Conservation (phyloP, 1,140 invertebrate genomes). For the Subanguina moxae region DNA sequence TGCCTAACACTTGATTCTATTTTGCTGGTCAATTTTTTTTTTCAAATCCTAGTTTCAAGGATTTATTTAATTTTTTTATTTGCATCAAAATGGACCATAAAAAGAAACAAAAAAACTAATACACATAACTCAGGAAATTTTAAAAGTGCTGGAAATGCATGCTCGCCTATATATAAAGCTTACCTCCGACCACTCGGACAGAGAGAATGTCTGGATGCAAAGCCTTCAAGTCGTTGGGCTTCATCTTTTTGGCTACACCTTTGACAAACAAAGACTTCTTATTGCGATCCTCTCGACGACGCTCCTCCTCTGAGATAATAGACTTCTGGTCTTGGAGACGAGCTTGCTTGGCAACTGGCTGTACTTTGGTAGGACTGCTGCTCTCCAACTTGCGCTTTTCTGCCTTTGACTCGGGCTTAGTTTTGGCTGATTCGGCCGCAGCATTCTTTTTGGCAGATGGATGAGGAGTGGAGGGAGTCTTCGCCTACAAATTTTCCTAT, state of each 20-base stretch:
- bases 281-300: slow-evolving; percentile 18
- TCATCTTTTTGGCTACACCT: slow-evolving; percentile 13
- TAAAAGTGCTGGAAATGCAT: no score
- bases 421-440: slow-evolving; percentile 4
- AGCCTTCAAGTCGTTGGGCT: slow-evolving; percentile 11
- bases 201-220: slow-evolving; percentile 17
- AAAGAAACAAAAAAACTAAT: no score
- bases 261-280: slow-evolving; percentile 19
- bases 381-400: background rate
- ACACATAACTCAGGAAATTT: no score
- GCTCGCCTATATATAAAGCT: no score
- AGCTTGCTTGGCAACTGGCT: slow-evolving; percentile 11
- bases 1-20: no score
- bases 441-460: slow-evolving; percentile 13
- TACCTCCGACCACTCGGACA: slow-evolving; percentile 2
- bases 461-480: slow-evolving; percentile 19
- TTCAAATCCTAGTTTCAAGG: no score
- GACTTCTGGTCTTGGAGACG: slow-evolving; percentile 8
- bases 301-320: slow-evolving; percentile 11
- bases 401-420: slow-evolving; percentile 5
- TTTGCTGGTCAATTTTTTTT: no score
- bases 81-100: no score
- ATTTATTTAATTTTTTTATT: no score
- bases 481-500: slow-evolving; percentile 12
- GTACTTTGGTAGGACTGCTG: background rate